Evolutionary conservation across 2,113 vertebrate species (phyloP), one percentile per base, ranked within the genome.

Genomic region (Pycnonotus jocosus): DNA sequence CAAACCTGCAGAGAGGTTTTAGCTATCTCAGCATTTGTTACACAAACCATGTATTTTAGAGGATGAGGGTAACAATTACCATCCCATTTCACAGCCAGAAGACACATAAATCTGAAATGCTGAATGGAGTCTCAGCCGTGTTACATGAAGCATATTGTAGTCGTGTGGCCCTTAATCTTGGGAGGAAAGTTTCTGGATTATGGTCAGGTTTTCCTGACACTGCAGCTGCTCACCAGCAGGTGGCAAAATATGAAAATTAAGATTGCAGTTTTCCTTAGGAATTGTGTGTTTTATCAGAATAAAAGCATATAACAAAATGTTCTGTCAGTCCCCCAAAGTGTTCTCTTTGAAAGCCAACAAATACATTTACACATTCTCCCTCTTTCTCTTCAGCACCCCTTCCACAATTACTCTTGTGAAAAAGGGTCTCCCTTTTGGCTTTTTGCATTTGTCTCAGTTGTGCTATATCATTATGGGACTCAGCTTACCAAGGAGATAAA

Each of bases 241-340:
- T 96, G 97, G 96, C 96, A 95, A 95, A 97, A 76, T 61, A 88
- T 89, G 48, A 13, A 56, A 64, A 51, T 16, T 20, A 60, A 81
- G 35, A 35, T 11, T 33, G 50, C 6, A 10, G 19, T 70, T 92
- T 80, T 60, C 28, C 50, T 33, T 21, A 47, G 81, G 24, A 77
- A 27, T 45, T 71, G 7, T 44, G 60, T 54, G 12, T 48, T 81
- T 61, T 62, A 19, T 58, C 51, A 61, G 40, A 44, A 65, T 61
- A 30, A 91, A 91, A 79, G 33, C 33, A 31, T 47, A 5, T n/a
- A 44, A 56, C 31, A 20, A 12, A 77, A 70, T 45, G 58, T 50
- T 82, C 31, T 61, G 10, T 85, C 27, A 65, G 61, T 79, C 24
- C 48, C 31, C 8, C 37, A 31, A 37, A 79, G 24, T 24, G 53